phyloP scores from a whole-genome alignment of 2,797 vertebrate species.

The Sebastes wilsoni region DNA sequence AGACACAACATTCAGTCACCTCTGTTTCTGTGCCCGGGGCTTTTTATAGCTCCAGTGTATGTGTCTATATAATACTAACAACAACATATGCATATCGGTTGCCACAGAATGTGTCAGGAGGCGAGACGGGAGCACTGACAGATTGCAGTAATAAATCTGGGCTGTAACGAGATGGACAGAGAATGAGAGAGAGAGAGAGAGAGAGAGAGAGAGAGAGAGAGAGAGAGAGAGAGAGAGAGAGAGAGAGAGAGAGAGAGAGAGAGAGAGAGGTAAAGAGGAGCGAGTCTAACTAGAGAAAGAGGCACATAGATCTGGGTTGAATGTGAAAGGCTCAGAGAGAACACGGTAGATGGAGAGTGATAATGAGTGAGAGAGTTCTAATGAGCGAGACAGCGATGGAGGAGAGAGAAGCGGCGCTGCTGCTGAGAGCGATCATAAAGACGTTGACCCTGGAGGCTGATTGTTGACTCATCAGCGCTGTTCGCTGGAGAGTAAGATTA shows the following conservation, averaged over 20 bases:
- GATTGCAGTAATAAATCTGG: slow-evolving; percentile 69
- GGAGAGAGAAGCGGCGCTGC: slow-evolving; percentile 2
- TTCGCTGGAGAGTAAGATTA: slow-evolving; percentile 54
- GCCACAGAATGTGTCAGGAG: slow-evolving; percentile 54
- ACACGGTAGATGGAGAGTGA: slow-evolving; percentile 44
- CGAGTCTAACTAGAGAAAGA: slow-evolving; percentile 30
- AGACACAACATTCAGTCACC: slow-evolving; percentile 42
- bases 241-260: slow-evolving; percentile 4
- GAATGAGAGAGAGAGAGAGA: slow-evolving; percentile 31
- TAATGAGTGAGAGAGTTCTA: slow-evolving; percentile 64
- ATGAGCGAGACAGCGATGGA: slow-evolving; percentile 38
- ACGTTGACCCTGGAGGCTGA: slow-evolving; percentile 59
- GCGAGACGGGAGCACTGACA: slow-evolving; percentile 59
- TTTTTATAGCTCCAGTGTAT: slow-evolving; percentile 47
- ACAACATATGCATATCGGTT: slow-evolving; percentile 67
- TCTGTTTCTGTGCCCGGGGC: slow-evolving; percentile 34
- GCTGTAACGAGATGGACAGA: slow-evolving; percentile 64
- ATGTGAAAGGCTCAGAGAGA: slow-evolving; percentile 41
- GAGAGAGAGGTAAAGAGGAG: slow-evolving; percentile 28
- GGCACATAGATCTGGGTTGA: slow-evolving; percentile 34
- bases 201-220: slow-evolving; percentile 11
- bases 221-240: slow-evolving; percentile 24
- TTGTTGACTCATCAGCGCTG: slow-evolving; percentile 72
- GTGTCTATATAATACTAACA: slow-evolving; percentile 50
- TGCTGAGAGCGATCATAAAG: slow-evolving; percentile 56